These are phyloP conservation scores for Homarus gammarus DNA, from an alignment of 2,888 invertebrate species.

Conservation along the genomic window DNA sequence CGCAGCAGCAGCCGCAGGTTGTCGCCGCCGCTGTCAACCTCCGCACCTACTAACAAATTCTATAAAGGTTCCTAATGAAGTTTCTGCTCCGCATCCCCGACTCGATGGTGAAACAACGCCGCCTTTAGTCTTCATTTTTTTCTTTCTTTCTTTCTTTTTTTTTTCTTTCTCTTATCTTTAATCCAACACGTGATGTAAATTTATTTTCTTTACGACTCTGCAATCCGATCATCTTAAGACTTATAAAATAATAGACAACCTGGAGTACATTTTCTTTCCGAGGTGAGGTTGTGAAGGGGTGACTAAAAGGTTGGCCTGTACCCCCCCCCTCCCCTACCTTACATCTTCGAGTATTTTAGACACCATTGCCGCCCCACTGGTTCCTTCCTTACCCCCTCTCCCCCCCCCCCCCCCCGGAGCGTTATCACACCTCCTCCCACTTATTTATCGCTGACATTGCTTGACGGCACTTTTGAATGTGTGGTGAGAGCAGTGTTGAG, in stretches of 20 bases:
- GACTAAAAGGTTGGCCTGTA: constrained; percentile 22
- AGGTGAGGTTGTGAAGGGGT: constrained; percentile 11
- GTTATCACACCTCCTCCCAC: constrained; percentile 41
- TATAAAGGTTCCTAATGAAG: constrained; percentile 26
- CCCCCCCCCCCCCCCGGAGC: background rate
- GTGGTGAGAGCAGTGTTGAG: constrained; percentile 21
- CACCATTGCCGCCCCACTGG: background rate
- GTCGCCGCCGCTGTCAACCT: background rate
- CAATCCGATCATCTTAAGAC: constrained; percentile 32
- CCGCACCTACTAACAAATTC: background rate
- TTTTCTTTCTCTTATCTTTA: too few relatives aligned
- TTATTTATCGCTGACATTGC: constrained; percentile 44
- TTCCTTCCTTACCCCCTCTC: background rate
- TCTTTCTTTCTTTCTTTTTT: too few relatives aligned
- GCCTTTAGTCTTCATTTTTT: too few relatives aligned
- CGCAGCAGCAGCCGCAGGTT: too few relatives aligned
- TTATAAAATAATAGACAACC: constrained; percentile 27
- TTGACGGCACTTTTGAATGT: constrained; percentile 46
- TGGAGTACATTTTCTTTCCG: constrained; percentile 34
- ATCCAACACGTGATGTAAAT: constrained; percentile 13
- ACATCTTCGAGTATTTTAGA: background rate
- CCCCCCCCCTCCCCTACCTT: background rate
- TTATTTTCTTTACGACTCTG: constrained; percentile 43
- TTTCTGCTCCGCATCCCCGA: background rate
- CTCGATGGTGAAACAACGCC: constrained; percentile 35